Base-by-base conservation (phyloP, 1,140 invertebrate species). In the Drosophila virilis region DNA sequence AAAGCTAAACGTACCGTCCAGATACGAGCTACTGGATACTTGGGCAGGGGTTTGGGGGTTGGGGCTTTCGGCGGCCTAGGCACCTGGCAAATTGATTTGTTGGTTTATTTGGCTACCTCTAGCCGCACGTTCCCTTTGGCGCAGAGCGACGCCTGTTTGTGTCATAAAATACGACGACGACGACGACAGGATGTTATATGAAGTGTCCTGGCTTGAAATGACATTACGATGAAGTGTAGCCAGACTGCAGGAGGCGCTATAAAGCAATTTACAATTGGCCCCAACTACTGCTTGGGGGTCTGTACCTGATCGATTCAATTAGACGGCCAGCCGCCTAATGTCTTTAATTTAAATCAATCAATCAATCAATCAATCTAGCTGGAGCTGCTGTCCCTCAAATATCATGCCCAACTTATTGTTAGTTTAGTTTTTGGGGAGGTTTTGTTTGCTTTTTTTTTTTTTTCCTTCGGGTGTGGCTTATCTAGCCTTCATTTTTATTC, bases 261-360 rank as follows among this genome's bases (percentile, higher is more conserved):
- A 88, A 89, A 84, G 80, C 77, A 89, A 89, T 89, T 89, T 89
- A 84, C 84, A 84, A 89, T 89, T 89, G 84, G 51, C 61, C 57
- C 42, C 32, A 35, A 6, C 22, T 13, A 13, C 42, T 10, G 22
- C 4, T 28, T 28, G 13, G 46, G 46, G 45, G 33, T 55, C 38
- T 51, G 55, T 57, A 58, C 74, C 77, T 80, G 84, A 88, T 89
- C 77, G 84, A 89, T 89, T 84, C 82, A 80, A 89, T 80, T 80
- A 79, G 67, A 80, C 51, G 75, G 58, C 62, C 71, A 69, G 78
- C 83, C 72, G 50, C 80, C 80, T 89, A 89, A 89, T 80, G 77
- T 57, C 84, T 89, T 89, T 89, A 89, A 89, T 89, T 89, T 89
- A 90, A 89, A 89, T 89, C 84, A 89, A 89, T 88, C 84, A 88